Evolutionary conservation across 2,113 vertebrate genomes (phyloP), one percentile per base, ranked within the genome.

Genomic region (Leptosomus discolor): DNA sequence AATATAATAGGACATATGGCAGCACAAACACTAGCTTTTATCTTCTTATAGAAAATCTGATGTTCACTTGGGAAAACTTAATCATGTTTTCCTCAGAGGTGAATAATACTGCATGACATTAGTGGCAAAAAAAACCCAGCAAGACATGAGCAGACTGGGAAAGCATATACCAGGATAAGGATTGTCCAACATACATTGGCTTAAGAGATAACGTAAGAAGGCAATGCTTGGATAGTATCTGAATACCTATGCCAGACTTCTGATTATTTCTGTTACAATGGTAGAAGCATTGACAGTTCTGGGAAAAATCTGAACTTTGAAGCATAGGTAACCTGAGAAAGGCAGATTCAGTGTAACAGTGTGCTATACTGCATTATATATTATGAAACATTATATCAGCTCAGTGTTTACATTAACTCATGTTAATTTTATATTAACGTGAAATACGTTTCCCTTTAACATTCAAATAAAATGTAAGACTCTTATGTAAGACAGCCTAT

Each of bases 321-420:
- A 39, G 37, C 8, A 68, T 6, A 34, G 27, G 24, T 71, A 63
- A 58, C 27, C 32, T 1, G 2, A 22, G 9, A 29, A 21, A 73
- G 21, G 24, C 13, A 85, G 29, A 70, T 68, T 58, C 53, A 27
- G 12, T 46, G 13, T 29, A 75, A n/a, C 5, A 53, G 10, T 20
- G 30, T 51, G 16, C 20, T 36, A 3, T 8, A 13, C 20, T 41
- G 1, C 0, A 0, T 46, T 67, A 32, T 13, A 7, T 43, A n/a
- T 56, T 46, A 37, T 32, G 8, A 24, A 32, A 81, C 2, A 34
- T 34, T 56, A 30, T 21, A n/a, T 8, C 15, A 53, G 15, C 3
- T 85, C 51, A 75, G 11, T 43, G 23, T 76, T 75, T 46, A 45
- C 22, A 68, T 43, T 53, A 81, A 90, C 5, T 37, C 20, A 23